phyloP scores from a whole-genome alignment of 2,888 invertebrate genomes.

The Cenopis cana region DNA sequence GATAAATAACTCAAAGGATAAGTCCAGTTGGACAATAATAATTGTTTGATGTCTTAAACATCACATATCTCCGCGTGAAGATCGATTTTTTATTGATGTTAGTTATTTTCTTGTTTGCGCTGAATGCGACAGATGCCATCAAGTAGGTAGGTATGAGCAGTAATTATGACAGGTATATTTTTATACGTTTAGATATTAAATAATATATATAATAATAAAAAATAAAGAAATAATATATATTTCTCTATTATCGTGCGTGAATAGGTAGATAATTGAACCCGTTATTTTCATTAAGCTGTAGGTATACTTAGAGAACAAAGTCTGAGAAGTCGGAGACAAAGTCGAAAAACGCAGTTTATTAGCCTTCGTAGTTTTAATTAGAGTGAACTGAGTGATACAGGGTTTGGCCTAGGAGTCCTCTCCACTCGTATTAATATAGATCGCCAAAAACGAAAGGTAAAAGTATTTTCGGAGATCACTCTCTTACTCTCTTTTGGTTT shows the following conservation, averaged over 20 bases:
- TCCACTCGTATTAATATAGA: too few relatives aligned
- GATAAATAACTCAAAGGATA: slow-evolving; percentile 82
- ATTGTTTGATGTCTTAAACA: slow-evolving; percentile 84
- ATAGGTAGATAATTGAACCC: background rate
- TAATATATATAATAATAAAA: too few relatives aligned
- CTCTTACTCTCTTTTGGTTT: too few relatives aligned
- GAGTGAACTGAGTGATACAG: too few relatives aligned
- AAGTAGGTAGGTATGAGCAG: background rate
- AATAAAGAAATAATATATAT: background rate
- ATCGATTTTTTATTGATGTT: slow-evolving; percentile 47
- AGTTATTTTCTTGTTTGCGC: slow-evolving; percentile 18
- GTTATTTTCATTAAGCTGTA: too few relatives aligned
- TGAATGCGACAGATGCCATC: slow-evolving; percentile 4
- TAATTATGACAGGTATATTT: background rate
- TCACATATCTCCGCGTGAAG: slow-evolving; percentile 68
- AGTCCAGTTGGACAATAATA: slow-evolving; percentile 80
- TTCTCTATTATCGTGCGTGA: background rate
- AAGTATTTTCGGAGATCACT: too few relatives aligned
- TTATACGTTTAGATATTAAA: background rate
- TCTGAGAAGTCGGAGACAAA: too few relatives aligned
- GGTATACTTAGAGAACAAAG: too few relatives aligned
- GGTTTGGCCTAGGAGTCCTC: too few relatives aligned
- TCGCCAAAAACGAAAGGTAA: too few relatives aligned
- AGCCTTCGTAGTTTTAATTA: too few relatives aligned
- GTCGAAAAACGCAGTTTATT: too few relatives aligned